Evolutionary conservation across 2,888 invertebrate genomes (phyloP), one percentile per base, ranked within the genome.

Genomic region (Lymantria monacha): DNA sequence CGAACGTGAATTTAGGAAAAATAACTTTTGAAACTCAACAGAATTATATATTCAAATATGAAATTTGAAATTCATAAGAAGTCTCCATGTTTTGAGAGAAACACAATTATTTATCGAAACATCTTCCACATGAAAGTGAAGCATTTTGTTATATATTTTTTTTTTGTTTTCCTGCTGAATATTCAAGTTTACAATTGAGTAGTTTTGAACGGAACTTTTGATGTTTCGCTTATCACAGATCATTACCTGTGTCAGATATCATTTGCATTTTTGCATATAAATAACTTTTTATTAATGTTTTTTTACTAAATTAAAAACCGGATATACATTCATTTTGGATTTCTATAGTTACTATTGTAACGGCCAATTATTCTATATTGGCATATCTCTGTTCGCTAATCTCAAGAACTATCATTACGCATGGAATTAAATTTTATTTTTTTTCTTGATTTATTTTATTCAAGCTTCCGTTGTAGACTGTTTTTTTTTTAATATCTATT

Each of bases 31-130:
- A 55, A 74, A 77, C 63, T 71, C 65, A 55, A 63, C 69, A 63
- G 65, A 79, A 81, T 81, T 78, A 80, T 78, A 55, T 69, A 81
- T 81, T 79, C 72, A 74, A 75, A 79, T 78, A 68, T 65, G 59
- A 65, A 68, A 80, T 79, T 77, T 76, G 74, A 73, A 80, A 70
- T 81, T 81, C 79, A 79, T 72, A 76, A 76, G 69, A 63, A 71
- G 56, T 64, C 63, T 62, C 63, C 65, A 70, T 70, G 69, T 76
- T 77, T 68, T 50, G 62, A 62, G 60, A 53, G 66, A 63, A 69
- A 68, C 63, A 67, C 62, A 61, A 64, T 66, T 73, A 69, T 75
- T 71, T 74, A 73, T 72, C 61, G 65, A 67, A 67, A 74, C 58
- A 63, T 59, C 49, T 61, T 59, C 55, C 43, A 38, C 45, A 46